These are phyloP conservation scores for Pelecanoides urinatrix DNA, from an alignment of 2,113 vertebrate species.

Conservation along the genomic window DNA sequence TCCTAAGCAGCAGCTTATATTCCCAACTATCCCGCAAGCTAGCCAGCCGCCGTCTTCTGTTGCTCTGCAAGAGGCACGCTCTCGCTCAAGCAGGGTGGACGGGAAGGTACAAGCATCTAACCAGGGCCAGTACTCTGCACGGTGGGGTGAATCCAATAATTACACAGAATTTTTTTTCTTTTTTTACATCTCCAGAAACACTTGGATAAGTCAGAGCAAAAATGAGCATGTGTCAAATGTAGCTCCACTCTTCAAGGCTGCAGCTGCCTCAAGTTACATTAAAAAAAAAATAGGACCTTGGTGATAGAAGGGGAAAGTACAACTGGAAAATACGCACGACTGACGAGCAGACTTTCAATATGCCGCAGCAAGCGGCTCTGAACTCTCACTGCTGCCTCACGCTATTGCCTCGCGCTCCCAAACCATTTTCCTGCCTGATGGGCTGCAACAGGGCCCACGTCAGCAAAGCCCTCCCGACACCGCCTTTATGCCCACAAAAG, in stretches of 20 bases:
- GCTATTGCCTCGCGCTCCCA: background rate
- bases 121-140: background rate
- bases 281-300: background rate
- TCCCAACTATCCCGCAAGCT: background rate
- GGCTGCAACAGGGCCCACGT: background rate
- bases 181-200: background rate
- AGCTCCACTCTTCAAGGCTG: background rate
- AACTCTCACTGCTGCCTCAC: background rate
- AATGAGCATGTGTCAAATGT: background rate
- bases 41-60: background rate
- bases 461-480: too few species aligned
- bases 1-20: background rate
- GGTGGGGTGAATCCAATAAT: background rate
- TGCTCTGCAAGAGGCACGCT: background rate
- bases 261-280: background rate
- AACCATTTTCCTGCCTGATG: background rate
- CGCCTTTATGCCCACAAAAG: background rate
- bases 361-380: background rate
- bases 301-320: background rate
- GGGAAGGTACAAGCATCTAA: background rate
- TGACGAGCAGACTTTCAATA: background rate
- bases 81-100: background rate
- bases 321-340: accelerated
- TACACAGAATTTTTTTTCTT: background rate
- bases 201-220: background rate